Percentiles rank a stretch among this genome's conserved stretches.
Conservation (phyloP, 2,113 vertebrate genomes). For the Ursus arctos region DNA sequence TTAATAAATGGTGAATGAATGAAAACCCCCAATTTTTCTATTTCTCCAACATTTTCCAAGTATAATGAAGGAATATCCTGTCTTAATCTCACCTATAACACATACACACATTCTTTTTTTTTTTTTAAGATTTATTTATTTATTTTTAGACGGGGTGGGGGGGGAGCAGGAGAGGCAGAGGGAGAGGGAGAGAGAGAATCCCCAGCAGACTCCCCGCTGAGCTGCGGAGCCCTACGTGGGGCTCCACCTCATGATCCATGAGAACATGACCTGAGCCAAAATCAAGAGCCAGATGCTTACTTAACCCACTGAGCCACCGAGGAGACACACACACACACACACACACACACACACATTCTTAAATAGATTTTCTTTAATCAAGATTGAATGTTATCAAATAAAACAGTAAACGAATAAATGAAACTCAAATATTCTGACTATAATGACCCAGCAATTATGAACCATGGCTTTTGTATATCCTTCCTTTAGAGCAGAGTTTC, state of each 20-base stretch:
- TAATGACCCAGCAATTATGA: not conserved
- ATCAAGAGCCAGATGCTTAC: not conserved
- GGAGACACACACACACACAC: no score
- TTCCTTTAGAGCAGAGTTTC: not conserved
- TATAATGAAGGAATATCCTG: not conserved
- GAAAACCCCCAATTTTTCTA: not conserved
- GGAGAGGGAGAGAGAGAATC: not conserved
- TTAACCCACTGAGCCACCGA: not conserved
- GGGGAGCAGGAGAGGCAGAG: not conserved
- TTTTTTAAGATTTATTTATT: not conserved
- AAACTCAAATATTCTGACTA: not conserved
- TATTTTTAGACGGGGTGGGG: not conserved
- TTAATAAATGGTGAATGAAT: not conserved
- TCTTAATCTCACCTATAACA: not conserved
- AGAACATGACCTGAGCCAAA: not conserved
- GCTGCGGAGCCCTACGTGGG: not conserved
- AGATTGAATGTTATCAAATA: not conserved
- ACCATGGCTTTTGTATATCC: not conserved
- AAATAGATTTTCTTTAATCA: not conserved
- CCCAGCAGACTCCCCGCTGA: not conserved
- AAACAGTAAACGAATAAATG: not conserved
- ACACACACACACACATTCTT: not conserved
- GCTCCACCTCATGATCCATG: not conserved
- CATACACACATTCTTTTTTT: not conserved
- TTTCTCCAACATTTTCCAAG: not conserved